Evolutionary conservation across 2,888 invertebrate species (phyloP), one percentile per base, ranked within the genome.

Genomic region (Lasioglossum figueresi): DNA sequence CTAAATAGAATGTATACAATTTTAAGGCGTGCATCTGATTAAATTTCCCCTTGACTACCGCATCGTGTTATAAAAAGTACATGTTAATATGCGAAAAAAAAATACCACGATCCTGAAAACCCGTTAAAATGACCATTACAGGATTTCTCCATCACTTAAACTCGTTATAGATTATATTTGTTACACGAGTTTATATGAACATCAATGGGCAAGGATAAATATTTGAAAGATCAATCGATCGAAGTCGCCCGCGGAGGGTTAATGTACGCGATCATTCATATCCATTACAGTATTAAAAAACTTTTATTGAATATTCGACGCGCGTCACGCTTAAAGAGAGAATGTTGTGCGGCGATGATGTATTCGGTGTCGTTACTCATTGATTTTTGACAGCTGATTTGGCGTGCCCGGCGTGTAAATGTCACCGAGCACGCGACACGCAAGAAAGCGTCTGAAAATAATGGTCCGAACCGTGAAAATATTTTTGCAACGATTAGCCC

Each of bases 311-410:
- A 31, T 16, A 59, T 59, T 45, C 31, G 59, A 59, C 16, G 27
- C 5, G 14, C 31, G 59, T 59, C 59, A 14, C 27, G 59, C 31
- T 59, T 59, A 59, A n/a, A 56, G n/a, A 4, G 56, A 27, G 12
- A 27, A 59, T 27, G 14, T 59, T 27, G 27, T 31, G 31, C 16
- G 27, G 27, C 59, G 14, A 6, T 59, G 59, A 59, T 59, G 59
- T 27, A 59, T 59, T 59, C 59, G 59, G 5, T 27, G 14, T 59
- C 59, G 59, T 59, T 31, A 59, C 16, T 59, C 59, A 59, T 59
- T 59, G 59, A 59, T 59, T 59, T 31, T 59, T 59, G 59, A 59
- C 59, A 59, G 59, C 27, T 59, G 27, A 59, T 59, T 31, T 27
- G 27, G 27, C 59, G 27, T 59, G 59, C 27, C 16, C 5, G 4